Evolutionary conservation across 2,113 vertebrate species (phyloP).

Genomic region (Apus apus): DNA sequence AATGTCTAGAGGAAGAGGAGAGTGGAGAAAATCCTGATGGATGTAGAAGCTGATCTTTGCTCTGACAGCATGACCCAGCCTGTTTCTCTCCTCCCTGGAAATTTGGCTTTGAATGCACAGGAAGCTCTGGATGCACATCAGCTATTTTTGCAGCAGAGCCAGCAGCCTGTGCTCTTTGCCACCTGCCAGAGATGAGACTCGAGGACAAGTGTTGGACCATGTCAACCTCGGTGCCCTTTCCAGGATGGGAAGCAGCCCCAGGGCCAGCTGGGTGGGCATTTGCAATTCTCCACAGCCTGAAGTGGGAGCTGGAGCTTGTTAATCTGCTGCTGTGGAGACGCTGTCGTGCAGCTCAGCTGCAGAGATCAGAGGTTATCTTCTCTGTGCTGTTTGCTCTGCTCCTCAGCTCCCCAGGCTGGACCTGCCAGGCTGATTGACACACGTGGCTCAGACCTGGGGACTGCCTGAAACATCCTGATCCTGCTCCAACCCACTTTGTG

Average conservation of each 20-base stretch:
- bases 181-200: neutral
- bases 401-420: neutral
- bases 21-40: neutral
- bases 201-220: neutral
- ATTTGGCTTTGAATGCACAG: neutral
- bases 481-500: neutral
- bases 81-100: neutral
- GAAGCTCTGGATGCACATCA: neutral
- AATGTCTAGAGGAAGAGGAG: neutral
- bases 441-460: neutral
- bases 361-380: no score
- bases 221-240: neutral
- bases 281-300: fast-evolving
- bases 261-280: neutral
- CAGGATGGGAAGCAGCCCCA: neutral
- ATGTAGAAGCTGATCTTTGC: slow-evolving; percentile 19
- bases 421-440: neutral
- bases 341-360: no score
- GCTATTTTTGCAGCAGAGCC: neutral
- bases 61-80: neutral
- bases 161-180: neutral
- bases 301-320: neutral
- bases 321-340: neutral
- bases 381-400: neutral
- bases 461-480: neutral